Conservation (phyloP, 2,113 vertebrate genomes). For the Progne subis region DNA sequence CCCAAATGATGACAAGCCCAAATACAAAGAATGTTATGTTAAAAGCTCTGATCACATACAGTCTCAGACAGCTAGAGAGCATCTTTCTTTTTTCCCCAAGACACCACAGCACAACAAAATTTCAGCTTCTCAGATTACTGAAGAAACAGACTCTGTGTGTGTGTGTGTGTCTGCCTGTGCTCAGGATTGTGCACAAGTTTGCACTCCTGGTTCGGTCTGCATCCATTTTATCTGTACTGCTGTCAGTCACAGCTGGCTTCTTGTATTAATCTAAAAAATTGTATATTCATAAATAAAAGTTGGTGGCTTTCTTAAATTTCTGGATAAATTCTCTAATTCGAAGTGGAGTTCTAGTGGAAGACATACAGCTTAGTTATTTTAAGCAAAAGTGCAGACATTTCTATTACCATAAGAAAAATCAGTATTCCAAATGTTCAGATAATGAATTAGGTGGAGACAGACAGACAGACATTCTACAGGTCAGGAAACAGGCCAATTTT, state of each 20-base stretch:
- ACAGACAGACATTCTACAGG: not conserved
- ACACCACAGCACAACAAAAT: not conserved
- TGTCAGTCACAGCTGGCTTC: not conserved
- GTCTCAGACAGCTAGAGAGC: not conserved
- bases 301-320: not conserved
- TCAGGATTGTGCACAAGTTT: not conserved
- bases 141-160: not conserved
- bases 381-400: not conserved
- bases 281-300: not conserved
- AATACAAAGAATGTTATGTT: conserved; percentile 59
- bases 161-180: not conserved
- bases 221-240: not conserved
- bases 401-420: not conserved
- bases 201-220: not conserved
- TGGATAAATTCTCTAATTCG: not conserved
- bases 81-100: not conserved
- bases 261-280: not conserved
- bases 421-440: not conserved
- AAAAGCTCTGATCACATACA: conserved; percentile 29
- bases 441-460: not conserved
- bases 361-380: not conserved
- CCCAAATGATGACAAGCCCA: conserved; percentile 58
- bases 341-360: not conserved
- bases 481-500: not conserved
- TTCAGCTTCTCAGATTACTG: conserved; percentile 35